Conservation (phyloP, 2,888 invertebrate species). For the Campoplex capitator region DNA sequence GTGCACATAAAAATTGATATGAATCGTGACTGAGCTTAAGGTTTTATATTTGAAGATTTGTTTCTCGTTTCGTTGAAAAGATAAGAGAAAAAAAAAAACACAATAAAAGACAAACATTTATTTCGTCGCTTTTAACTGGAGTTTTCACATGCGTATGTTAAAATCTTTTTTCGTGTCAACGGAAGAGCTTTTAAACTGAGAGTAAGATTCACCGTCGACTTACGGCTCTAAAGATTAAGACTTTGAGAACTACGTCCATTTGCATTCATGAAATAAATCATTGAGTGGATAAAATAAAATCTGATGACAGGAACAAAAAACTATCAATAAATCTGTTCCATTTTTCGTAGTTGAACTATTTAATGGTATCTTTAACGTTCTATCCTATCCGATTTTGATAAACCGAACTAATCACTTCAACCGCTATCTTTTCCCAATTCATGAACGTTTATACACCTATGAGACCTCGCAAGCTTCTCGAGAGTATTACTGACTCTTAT, state of each 20-base stretch:
- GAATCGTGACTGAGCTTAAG: constrained; percentile 58
- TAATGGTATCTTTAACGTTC: background rate
- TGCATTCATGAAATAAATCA: background rate
- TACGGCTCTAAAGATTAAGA: background rate
- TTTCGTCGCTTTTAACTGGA: constrained; percentile 21
- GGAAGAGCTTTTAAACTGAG: constrained; percentile 17
- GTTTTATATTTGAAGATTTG: constrained; percentile 58
- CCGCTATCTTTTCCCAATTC: no score
- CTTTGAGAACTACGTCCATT: background rate
- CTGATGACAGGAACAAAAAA: background rate
- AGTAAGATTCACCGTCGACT: constrained; percentile 17
- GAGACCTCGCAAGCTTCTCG: no score
- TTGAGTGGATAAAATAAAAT: background rate
- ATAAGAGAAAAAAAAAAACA: background rate
- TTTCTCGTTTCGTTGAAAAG: constrained; percentile 44
- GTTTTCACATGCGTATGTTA: background rate
- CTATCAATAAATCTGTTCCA: background rate
- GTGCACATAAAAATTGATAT: constrained; percentile 65
- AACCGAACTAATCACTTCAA: background rate
- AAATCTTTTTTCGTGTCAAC: constrained; percentile 5
- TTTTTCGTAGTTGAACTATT: background rate
- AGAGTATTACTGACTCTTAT: no score
- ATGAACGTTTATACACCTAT: no score
- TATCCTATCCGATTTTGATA: background rate
- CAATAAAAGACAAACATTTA: constrained; percentile 42